Percentiles rank a stretch among this genome's conserved stretches.
Conservation (phyloP, 1,140 invertebrate genomes). For the Coenobita brevimanus region DNA sequence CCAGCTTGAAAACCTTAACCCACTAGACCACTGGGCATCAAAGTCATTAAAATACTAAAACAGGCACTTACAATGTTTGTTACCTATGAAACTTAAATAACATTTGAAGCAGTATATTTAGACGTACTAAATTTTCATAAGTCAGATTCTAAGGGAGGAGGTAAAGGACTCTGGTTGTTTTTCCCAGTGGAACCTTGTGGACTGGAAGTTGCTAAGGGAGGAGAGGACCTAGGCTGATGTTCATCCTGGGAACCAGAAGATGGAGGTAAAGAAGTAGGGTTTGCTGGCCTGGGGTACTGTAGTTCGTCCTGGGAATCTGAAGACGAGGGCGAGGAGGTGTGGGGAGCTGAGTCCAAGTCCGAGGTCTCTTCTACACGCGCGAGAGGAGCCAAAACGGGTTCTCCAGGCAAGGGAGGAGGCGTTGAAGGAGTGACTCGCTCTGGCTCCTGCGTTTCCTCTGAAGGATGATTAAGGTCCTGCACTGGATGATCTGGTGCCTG, state of each 20-base stretch:
- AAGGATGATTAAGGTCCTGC: background rate
- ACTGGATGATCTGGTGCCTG: too few relatives aligned
- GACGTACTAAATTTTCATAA: constrained; percentile 49
- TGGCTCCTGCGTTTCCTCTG: constrained; percentile 16
- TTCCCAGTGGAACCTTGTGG: constrained; percentile 33
- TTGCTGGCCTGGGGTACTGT: background rate
- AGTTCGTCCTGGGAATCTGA: background rate
- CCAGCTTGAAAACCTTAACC: too few relatives aligned
- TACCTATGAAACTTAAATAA: too few relatives aligned
- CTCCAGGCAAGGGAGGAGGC: constrained; percentile 6
- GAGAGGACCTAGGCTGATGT: too few relatives aligned
- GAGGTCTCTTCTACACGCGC: constrained; percentile 38
- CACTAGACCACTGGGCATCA: too few relatives aligned
- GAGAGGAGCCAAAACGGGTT: constrained; percentile 39
- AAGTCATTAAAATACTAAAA: too few relatives aligned
- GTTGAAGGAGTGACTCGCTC: constrained; percentile 43
- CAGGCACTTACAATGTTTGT: too few relatives aligned
- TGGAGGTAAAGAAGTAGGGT: background rate
- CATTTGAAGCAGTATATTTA: too few relatives aligned
- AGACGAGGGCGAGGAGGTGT: background rate
- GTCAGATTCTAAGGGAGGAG: constrained; percentile 61
- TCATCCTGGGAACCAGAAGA: background rate
- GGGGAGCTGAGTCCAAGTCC: constrained; percentile 18
- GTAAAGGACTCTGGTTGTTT: constrained; percentile 28
- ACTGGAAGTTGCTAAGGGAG: constrained; percentile 47